Conservation (phyloP, 2,797 vertebrate genomes). For the Molossus molossus region DNA sequence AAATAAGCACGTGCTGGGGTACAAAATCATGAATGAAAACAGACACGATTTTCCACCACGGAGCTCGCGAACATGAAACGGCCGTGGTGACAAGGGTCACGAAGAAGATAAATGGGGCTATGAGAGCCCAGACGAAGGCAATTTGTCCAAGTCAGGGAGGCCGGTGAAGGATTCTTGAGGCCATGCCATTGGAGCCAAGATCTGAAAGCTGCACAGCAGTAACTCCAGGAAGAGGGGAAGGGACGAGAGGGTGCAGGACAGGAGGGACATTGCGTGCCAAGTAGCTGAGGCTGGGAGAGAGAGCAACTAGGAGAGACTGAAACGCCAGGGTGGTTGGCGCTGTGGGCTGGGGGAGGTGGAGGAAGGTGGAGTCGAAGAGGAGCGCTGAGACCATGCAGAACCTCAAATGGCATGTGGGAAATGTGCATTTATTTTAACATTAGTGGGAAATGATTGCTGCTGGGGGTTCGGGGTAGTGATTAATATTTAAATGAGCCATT, state of each 20-base stretch:
- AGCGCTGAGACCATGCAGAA: not conserved
- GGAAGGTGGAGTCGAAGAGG: not conserved
- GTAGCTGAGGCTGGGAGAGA: not conserved
- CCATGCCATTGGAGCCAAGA: not conserved
- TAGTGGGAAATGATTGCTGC: not conserved
- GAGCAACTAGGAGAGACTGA: not conserved
- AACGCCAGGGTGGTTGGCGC: not conserved
- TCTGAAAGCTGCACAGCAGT: not conserved
- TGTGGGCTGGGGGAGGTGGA: accelerated
- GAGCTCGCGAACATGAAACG: not conserved
- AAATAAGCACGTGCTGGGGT: not conserved
- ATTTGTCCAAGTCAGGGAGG: not conserved
- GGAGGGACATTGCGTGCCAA: not conserved
- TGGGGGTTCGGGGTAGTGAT: accelerated
- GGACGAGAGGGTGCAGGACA: not conserved
- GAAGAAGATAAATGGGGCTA: not conserved
- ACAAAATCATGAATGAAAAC: not conserved
- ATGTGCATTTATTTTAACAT: not conserved
- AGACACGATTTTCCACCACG: not conserved
- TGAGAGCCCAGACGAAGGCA: not conserved
- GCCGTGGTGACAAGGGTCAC: not conserved
- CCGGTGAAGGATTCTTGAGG: not conserved
- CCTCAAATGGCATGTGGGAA: not conserved
- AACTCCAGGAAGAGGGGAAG: not conserved
- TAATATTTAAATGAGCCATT: not conserved